phyloP scores from a whole-genome alignment of 2,797 vertebrate species.

The Sebastes minor region DNA sequence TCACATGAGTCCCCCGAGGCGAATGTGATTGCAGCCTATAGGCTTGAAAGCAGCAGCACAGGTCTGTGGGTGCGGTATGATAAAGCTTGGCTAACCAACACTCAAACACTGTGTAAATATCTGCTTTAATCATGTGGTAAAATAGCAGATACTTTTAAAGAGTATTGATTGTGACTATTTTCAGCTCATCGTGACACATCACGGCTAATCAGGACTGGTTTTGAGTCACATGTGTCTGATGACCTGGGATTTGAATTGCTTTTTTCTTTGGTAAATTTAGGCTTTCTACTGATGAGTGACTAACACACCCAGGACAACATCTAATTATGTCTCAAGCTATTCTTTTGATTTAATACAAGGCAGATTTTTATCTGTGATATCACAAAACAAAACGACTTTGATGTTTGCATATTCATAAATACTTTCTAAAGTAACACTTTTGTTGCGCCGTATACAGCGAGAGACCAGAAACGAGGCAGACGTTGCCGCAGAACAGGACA shows the following conservation, averaged over 20 bases:
- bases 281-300: constrained; percentile 4
- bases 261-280: constrained; percentile 2
- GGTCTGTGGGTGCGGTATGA: constrained; percentile 46
- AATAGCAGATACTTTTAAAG: constrained; percentile 6
- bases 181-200: background rate
- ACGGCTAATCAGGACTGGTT: constrained; percentile 16
- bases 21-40: constrained; percentile 15
- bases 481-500: constrained; percentile 73
- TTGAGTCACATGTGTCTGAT: constrained; percentile 11
- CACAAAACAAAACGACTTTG: background rate
- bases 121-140: constrained; percentile 41
- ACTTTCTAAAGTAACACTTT: constrained; percentile 14
- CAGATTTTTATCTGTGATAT: background rate
- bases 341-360: background rate
- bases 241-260: background rate
- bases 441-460: background rate
- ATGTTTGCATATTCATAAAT: background rate
- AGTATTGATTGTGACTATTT: constrained; percentile 27
- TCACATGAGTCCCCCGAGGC: constrained; percentile 51
- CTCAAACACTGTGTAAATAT: background rate
- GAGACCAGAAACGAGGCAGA: constrained; percentile 31
- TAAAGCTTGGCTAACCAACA: constrained; percentile 20
- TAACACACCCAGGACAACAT: constrained; percentile 12
- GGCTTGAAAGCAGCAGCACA: constrained; percentile 24
- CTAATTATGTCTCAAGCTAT: constrained; percentile 5